Conservation (phyloP, 2,888 invertebrate species). For the Cryptocephalus primarius region DNA sequence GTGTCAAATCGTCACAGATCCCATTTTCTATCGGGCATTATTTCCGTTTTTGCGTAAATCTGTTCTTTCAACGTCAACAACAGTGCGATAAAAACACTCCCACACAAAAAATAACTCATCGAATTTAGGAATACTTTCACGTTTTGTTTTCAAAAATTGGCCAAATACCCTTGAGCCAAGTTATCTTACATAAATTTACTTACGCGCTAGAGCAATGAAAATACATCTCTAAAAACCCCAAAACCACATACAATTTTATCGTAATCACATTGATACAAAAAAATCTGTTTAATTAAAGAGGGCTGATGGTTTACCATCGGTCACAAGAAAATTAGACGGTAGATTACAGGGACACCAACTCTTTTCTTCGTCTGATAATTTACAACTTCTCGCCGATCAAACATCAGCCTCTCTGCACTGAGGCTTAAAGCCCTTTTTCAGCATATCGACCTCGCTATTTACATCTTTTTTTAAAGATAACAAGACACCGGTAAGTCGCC, state of each 20-base stretch:
- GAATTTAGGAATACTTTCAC: not conserved
- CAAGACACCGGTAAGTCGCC: slow-evolving; percentile 22
- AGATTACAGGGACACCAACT: too few relatives aligned
- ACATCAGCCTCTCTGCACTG: not conserved
- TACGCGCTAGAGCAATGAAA: slow-evolving; percentile 15
- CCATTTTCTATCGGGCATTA: too few relatives aligned
- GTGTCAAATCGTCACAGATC: too few relatives aligned
- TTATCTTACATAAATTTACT: slow-evolving; percentile 19
- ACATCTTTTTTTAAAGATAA: slow-evolving; percentile 31
- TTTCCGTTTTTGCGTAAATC: too few relatives aligned
- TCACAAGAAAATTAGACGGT: too few relatives aligned
- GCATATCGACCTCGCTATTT: slow-evolving; percentile 28
- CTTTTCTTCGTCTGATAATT: too few relatives aligned
- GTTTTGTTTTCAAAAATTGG: slow-evolving; percentile 2
- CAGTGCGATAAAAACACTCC: slow-evolving; percentile 28
- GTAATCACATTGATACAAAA: slow-evolving; percentile 26
- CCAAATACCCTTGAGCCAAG: slow-evolving; percentile 12
- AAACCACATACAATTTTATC: slow-evolving; percentile 26
- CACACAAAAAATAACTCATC: slow-evolving; percentile 15
- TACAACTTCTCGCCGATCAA: too few relatives aligned
- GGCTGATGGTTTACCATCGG: slow-evolving; percentile 8
- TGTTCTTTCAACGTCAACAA: slow-evolving; percentile 7
- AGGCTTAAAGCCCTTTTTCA: slow-evolving; percentile 32
- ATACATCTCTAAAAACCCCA: slow-evolving; percentile 27
- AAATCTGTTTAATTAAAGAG: slow-evolving; percentile 23